Evolutionary conservation across 1,140 invertebrate species (phyloP).

Genomic region (Trichonephila clavipes): DNA sequence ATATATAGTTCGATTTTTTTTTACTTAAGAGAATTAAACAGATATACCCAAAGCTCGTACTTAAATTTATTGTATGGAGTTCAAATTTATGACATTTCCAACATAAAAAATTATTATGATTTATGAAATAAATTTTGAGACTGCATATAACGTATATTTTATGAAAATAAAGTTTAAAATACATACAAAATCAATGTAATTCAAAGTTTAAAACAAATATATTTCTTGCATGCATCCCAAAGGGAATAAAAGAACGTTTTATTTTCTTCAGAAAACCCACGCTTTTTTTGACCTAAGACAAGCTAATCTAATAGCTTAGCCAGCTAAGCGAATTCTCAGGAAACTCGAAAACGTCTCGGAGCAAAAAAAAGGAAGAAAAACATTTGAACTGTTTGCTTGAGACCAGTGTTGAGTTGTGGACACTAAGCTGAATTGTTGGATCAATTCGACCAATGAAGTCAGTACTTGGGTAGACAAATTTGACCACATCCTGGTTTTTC

Average conservation of each 20-base stretch:
- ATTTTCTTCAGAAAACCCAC: background rate
- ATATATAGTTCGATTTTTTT: too few relatives aligned
- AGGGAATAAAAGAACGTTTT: background rate
- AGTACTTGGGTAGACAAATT: conserved; percentile 18
- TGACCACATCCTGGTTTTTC: conserved; percentile 53
- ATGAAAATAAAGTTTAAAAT: too few relatives aligned
- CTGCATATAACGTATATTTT: too few relatives aligned
- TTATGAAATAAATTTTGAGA: too few relatives aligned
- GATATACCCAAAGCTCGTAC: too few relatives aligned
- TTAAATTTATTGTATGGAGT: too few relatives aligned
- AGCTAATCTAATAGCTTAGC: conserved; percentile 12
- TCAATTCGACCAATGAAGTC: background rate
- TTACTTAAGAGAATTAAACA: too few relatives aligned
- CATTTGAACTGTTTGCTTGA: conserved; percentile 24
- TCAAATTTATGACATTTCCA: too few relatives aligned
- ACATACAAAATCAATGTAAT: too few relatives aligned
- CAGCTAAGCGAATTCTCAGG: background rate
- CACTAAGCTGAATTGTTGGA: conserved; percentile 1
- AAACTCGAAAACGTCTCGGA: background rate
- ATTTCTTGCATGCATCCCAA: background rate
- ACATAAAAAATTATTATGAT: too few relatives aligned
- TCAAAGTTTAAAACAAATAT: too few relatives aligned
- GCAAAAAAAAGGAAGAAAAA: background rate
- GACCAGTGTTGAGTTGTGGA: conserved; percentile 6
- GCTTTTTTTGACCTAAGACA: background rate